Base-by-base conservation (phyloP, 2,797 vertebrate genomes). In the Brachyrhaphis roseni region DNA sequence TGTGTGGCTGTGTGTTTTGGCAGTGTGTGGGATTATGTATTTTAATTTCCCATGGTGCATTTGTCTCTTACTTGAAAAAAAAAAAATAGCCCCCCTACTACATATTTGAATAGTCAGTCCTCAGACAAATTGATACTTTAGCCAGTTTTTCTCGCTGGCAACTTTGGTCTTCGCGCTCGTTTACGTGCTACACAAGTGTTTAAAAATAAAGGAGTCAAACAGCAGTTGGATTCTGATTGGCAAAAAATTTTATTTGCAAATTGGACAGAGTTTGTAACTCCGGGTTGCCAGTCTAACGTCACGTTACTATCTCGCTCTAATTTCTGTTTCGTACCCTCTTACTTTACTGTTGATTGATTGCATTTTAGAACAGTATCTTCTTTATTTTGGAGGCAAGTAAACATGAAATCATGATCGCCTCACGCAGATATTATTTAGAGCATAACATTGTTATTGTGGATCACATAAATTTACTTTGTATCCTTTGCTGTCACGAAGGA, bases 11-110 rank as follows among this genome's bases (percentile, higher is more conserved):
- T 10, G 15, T 18, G 13, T 64, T 59, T 75, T 57, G 16, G 77
- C 0, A 45, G 34, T 12, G 26, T n/a, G 15, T 72, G 62, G 15
- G 34, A 66, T 8, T 46, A 59, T 81, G 34, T 75, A 41, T 31
- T 72, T 46, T 36, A 1, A 68, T 10, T 70, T 28, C 15, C 76
- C 49, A 66, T 72, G 64, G n/a, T 76, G 43, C 62, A 77, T 80
- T 55, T 62, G 80, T 83, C 76, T 78, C 28, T 81, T 83, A 86
- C 78, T 82, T 84, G 79, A 31, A 87, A 82, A 39, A 78, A 31
- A 87, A 82, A 39, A 78, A 83, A 75, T 74, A 57, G 76, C 39
- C 53, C 34, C 41, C 7, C 39, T 41, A 39, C 47, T 68, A 36
- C 53, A 53, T 46, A 12, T 57, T 78, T 72, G 1, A 45, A 10